Conservation (phyloP, 2,888 invertebrate genomes). For the Fabriciana adippe region DNA sequence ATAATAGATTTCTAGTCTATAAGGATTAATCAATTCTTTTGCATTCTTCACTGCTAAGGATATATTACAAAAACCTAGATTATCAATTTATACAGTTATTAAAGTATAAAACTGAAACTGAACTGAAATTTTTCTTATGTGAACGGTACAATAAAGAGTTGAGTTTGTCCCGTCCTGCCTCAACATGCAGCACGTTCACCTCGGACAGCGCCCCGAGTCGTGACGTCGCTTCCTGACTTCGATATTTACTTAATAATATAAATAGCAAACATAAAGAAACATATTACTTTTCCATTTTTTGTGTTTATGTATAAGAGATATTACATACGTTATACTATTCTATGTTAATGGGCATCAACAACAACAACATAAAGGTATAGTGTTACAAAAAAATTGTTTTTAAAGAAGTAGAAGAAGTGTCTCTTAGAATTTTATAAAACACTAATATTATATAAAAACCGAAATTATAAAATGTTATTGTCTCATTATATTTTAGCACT, state of each 20-base stretch:
- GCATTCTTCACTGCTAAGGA: not conserved
- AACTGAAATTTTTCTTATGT: constrained; percentile 45
- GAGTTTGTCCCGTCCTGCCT: constrained; percentile 71
- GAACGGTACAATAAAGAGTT: constrained; percentile 54
- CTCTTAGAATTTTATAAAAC: no score
- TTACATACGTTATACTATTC: not conserved
- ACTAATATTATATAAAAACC: no score
- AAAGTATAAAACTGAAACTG: no score
- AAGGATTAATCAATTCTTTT: no score
- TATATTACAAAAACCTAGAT: not conserved
- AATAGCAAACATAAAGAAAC: constrained; percentile 37
- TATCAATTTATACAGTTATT: not conserved
- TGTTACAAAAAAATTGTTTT: no score
- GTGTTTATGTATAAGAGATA: not conserved
- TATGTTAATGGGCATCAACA: no score
- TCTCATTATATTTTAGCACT: no score
- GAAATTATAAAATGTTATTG: no score
- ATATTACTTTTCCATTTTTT: not conserved
- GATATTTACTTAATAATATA: constrained; percentile 42
- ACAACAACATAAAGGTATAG: no score
- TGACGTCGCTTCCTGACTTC: constrained; percentile 44
- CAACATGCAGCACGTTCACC: constrained; percentile 70
- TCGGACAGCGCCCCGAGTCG: constrained; percentile 41
- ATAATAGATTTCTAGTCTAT: no score
- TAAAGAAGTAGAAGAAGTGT: no score